Percentiles rank a stretch among this genome's conserved stretches.
phyloP scores from a whole-genome alignment of 2,797 vertebrate genomes.

The Pachyuromys duprasi region DNA sequence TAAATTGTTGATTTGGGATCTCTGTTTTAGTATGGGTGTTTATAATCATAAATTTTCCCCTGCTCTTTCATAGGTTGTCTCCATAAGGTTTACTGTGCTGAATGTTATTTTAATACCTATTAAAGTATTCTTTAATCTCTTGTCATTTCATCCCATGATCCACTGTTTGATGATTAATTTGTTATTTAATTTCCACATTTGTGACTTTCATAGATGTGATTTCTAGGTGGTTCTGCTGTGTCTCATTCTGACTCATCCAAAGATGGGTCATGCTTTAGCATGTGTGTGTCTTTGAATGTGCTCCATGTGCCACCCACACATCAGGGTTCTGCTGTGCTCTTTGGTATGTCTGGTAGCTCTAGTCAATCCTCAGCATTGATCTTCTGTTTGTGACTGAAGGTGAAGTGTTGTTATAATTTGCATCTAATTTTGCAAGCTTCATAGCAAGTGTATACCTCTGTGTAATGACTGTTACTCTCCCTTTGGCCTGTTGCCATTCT shows the following conservation, averaged over 20 bases:
- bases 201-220: neutral
- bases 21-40: neutral
- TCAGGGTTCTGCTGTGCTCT: neutral
- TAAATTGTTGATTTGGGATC: neutral
- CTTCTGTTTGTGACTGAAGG: neutral
- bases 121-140: neutral
- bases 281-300: too few relatives aligned
- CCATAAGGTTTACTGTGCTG: neutral
- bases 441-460: neutral
- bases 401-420: neutral
- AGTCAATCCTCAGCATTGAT: neutral
- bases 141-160: neutral
- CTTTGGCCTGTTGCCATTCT: too few relatives aligned
- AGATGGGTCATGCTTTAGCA: neutral
- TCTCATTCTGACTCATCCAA: neutral
- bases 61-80: neutral
- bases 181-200: neutral
- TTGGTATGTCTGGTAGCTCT: neutral
- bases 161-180: neutral
- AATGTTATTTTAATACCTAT: neutral
- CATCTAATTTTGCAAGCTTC: neutral
- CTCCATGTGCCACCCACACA: neutral
- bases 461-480: neutral
- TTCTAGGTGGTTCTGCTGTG: neutral
- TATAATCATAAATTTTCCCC: neutral